Evolutionary conservation across 2,113 vertebrate genomes (phyloP).

Genomic region (Aegotheles bennettii): DNA sequence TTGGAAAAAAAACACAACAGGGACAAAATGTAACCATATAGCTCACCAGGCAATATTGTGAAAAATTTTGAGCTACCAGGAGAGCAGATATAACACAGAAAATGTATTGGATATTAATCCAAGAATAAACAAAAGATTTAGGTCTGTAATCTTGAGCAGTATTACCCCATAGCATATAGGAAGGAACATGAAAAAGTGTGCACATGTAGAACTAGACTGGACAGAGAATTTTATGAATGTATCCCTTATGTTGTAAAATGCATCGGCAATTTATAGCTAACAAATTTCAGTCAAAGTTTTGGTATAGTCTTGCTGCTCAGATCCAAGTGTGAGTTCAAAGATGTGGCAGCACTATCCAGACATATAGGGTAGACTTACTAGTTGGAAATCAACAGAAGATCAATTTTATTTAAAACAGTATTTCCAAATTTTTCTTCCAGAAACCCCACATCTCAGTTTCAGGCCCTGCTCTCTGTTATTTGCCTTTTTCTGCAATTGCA

Average conservation of each 20-base stretch:
- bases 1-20: slow-evolving; percentile 38
- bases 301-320: not conserved
- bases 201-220: not conserved
- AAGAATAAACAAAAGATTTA: slow-evolving; percentile 21
- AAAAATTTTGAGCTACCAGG: slow-evolving; percentile 5
- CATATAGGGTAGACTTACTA: not conserved
- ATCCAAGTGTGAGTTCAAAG: not conserved
- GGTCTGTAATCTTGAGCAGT: not conserved
- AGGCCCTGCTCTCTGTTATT: not conserved
- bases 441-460: not conserved
- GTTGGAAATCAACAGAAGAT: not conserved
- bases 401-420: not conserved
- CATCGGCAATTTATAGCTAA: not conserved
- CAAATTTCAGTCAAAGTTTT: not conserved
- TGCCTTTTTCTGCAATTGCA: not conserved
- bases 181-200: not conserved
- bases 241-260: not conserved
- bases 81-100: not conserved
- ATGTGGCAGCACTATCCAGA: not conserved
- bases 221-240: not conserved
- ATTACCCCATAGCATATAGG: not conserved
- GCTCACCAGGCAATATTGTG: not conserved
- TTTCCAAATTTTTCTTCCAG: not conserved
- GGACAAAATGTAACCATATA: slow-evolving; percentile 31
- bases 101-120: not conserved